phyloP scores from a whole-genome alignment of 1,140 invertebrate genomes.

The Oryctes rhinoceros region DNA sequence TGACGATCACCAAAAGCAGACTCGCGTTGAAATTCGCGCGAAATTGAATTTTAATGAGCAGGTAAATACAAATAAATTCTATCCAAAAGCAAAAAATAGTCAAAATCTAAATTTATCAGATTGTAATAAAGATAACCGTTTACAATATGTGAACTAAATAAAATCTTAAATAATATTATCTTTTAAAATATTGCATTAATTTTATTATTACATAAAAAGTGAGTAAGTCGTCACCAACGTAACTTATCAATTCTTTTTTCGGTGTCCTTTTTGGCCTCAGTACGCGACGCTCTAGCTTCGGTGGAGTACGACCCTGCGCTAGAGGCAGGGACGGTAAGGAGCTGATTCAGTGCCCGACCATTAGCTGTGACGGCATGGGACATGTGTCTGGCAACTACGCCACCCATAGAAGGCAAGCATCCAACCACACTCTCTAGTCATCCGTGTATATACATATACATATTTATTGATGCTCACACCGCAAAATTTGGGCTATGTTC shows the following conservation, averaged over 20 bases:
- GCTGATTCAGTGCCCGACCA: constrained; percentile 77
- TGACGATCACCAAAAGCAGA: background rate
- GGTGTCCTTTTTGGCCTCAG: constrained; percentile 33
- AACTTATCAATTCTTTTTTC: constrained; percentile 37
- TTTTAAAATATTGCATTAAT: too few species aligned
- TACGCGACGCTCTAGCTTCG: constrained; percentile 62
- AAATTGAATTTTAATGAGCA: background rate
- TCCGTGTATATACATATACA: constrained; percentile 41
- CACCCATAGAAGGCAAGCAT: constrained; percentile 74
- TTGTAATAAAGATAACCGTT: too few species aligned
- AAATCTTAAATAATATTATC: too few species aligned
- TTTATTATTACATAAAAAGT: too few species aligned
- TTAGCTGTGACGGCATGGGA: constrained; percentile 80
- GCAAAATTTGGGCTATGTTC: constrained; percentile 44
- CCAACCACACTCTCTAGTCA: constrained; percentile 41
- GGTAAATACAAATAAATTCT: background rate
- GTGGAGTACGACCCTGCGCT: constrained; percentile 61
- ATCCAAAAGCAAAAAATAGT: background rate
- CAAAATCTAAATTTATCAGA: too few species aligned
- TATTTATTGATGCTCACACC: constrained; percentile 1
- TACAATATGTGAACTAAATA: too few species aligned
- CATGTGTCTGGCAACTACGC: constrained; percentile 88
- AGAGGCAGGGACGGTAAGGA: constrained; percentile 72
- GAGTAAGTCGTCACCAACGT: background rate
- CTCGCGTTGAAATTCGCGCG: background rate